phyloP scores from a whole-genome alignment of 2,888 invertebrate species.

The Parthenolecanium corni region DNA sequence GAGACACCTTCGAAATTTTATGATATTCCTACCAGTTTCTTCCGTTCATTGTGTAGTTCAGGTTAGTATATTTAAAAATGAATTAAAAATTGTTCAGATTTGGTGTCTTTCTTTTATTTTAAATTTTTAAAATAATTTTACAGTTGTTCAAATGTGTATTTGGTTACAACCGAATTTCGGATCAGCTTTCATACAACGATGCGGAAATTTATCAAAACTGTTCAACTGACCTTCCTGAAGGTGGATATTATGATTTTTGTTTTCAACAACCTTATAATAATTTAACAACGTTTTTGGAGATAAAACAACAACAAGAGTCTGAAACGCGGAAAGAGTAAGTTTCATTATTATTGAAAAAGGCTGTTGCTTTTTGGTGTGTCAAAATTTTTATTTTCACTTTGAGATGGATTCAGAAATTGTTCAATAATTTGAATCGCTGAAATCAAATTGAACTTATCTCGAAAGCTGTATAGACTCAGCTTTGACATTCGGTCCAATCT shows the following conservation, averaged over 20 bases:
- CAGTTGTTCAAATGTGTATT: slow-evolving; percentile 56
- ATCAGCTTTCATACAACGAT: neutral
- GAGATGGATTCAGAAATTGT: too few relatives aligned
- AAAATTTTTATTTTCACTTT: too few relatives aligned
- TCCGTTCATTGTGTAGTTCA: slow-evolving; percentile 6
- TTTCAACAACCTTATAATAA: too few relatives aligned
- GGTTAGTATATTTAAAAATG: neutral
- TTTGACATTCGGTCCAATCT: too few relatives aligned
- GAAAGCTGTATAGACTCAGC: too few relatives aligned
- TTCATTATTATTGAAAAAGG: neutral
- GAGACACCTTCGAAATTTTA: slow-evolving; percentile 7
- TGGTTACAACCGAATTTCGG: slow-evolving; percentile 47
- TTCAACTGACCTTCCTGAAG: neutral
- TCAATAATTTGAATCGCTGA: too few relatives aligned
- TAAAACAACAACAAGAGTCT: too few relatives aligned
- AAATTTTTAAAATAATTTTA: too few relatives aligned
- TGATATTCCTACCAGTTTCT: slow-evolving; percentile 12
- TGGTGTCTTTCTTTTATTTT: neutral
- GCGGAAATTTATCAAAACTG: neutral
- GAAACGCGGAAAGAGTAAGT: too few relatives aligned
- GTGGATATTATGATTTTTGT: too few relatives aligned
- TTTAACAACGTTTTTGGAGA: too few relatives aligned
- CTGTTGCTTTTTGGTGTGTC: neutral
- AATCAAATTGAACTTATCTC: too few relatives aligned
- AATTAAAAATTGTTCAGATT: neutral